Conservation (phyloP, 2,113 vertebrate species). For the Mungos mungo region DNA sequence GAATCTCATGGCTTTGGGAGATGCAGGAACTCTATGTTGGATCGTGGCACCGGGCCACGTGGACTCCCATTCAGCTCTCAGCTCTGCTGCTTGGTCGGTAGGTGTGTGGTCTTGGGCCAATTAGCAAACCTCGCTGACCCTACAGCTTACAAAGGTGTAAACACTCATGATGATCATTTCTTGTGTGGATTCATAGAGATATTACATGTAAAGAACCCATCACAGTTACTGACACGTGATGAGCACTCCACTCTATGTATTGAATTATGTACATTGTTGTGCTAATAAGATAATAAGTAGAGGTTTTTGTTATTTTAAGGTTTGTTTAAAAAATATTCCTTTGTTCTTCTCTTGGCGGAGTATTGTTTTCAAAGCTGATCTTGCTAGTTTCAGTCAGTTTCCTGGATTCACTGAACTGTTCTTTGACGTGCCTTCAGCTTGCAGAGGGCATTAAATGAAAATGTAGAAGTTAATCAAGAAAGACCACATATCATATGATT, state of each 20-base stretch:
- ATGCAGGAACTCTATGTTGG: not conserved
- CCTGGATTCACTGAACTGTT: not conserved
- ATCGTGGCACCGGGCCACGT: rapidly evolving
- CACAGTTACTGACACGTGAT: not conserved
- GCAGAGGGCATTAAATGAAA: not conserved
- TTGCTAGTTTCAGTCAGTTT: not conserved
- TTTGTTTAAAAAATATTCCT: not conserved
- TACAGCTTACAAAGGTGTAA: not conserved
- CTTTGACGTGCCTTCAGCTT: not conserved
- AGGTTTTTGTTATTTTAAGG: not conserved
- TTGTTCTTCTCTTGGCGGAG: not conserved
- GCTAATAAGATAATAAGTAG: not conserved
- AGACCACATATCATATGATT: not conserved
- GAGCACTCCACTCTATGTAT: not conserved
- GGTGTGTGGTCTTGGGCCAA: not conserved
- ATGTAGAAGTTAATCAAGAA: not conserved
- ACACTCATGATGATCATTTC: not conserved
- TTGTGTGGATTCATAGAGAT: not conserved
- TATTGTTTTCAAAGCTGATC: not conserved
- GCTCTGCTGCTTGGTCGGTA: not conserved
- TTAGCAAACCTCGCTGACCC: not conserved
- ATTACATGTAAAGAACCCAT: not conserved
- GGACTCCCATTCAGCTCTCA: not conserved
- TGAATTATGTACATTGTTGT: not conserved
- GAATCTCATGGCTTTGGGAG: not conserved